Base-by-base conservation (phyloP, 2,113 vertebrate genomes). In the Thalassarche chlororhynchos region DNA sequence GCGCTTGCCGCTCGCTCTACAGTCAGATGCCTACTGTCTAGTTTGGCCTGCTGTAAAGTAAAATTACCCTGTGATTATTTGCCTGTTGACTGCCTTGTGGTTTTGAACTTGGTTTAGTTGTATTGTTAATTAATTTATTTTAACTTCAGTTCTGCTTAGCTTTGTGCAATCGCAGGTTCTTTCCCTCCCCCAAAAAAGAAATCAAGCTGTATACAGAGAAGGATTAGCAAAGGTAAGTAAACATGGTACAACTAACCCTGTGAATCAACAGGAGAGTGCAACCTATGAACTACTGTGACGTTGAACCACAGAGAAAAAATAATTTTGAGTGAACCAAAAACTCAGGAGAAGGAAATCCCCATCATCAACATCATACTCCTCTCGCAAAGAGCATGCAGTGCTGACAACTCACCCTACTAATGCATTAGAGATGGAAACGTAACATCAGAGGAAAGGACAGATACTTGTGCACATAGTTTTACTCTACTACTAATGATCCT, bases 161-260 rank as follows among this genome's bases (percentile, higher is more conserved):
- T 91, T 68, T 49, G 44, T 62, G 32, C 17, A 89, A 62, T 8
- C 10, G 2, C 25, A 65, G 64, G 54, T 47, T 75, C 14, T 46
- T 58, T 69, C 40, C 14, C 42, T 24, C 36, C 32, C 28, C 5
- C 7, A 6, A 24, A 44, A 76, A 19, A 55, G 14, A 64, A 85
- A 55, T 38, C 10, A 55, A 0, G 0, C 10, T 52, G 77, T 57
- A 21, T 21, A 65, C 9, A 78, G 17, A 72, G 44, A 64, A 71
- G 47, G 16, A 84, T 62, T 38, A 72, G 36, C 17, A 66, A 26
- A 88, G 44, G 8, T 24, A 84, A 52, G 9, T 21, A 65, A 85
- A 2, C 16, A 14, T 28, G 54, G 32, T 54, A 54, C 23, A 69
- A 42, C 26, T 25, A 85, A 79, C 10, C 28, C 42, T 0, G 0